These are phyloP conservation scores for Sycophila texana DNA, from an alignment of 2,888 invertebrate species.

Conservation along the genomic window DNA sequence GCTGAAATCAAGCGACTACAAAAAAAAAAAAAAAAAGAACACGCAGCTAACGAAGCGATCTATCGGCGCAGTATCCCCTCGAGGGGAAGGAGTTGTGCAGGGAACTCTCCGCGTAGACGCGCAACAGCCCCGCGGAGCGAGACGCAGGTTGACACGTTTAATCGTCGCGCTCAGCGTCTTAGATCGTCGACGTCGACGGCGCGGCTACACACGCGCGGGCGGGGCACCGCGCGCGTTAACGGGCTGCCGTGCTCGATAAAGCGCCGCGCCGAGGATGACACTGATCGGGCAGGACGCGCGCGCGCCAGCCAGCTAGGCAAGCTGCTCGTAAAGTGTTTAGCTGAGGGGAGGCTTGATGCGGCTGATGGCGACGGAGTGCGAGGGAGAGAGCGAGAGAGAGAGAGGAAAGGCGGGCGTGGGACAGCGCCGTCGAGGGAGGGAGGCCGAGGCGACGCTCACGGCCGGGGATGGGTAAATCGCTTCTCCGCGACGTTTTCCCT, in stretches of 20 bases:
- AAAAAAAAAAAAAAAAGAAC: constrained; percentile 5
- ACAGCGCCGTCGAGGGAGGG: background rate
- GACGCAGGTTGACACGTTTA: constrained; percentile 60
- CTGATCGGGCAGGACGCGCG: constrained; percentile 73
- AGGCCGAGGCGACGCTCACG: background rate
- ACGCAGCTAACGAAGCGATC: constrained; percentile 28
- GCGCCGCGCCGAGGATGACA: constrained; percentile 70
- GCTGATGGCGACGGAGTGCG: constrained; percentile 53
- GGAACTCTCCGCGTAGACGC: constrained; percentile 49
- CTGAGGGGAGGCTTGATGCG: constrained; percentile 70
- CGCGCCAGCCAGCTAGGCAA: constrained; percentile 65
- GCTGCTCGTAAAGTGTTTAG: constrained; percentile 76
- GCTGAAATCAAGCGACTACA: background rate
- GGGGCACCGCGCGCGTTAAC: constrained; percentile 66
- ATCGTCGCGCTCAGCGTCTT: constrained; percentile 56
- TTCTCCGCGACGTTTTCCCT: constrained; percentile 26
- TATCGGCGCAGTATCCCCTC: constrained; percentile 4
- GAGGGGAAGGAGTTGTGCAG: constrained; percentile 6
- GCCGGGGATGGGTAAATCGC: constrained; percentile 61
- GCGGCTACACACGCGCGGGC: background rate
- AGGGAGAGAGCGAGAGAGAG: constrained; percentile 46
- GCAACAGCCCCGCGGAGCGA: constrained; percentile 47
- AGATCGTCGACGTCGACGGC: constrained; percentile 27
- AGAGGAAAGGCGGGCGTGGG: constrained; percentile 15
- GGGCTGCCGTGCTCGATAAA: constrained; percentile 74